Evolutionary conservation across 2,797 vertebrate species (phyloP).

Genomic region (Tragelaphus oryx): DNA sequence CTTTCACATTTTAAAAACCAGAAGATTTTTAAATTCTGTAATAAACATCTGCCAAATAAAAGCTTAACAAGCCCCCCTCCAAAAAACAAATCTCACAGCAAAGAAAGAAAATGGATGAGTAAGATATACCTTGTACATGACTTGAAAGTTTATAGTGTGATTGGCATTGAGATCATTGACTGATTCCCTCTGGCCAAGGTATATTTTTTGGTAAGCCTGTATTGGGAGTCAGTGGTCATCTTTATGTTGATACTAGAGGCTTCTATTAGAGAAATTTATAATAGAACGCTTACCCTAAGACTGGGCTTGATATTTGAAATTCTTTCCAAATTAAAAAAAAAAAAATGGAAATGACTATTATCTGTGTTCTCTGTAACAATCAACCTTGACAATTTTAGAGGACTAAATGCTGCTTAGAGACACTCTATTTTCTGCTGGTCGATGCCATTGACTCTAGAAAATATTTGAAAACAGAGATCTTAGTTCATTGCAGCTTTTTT

Average conservation of each 20-base stretch:
- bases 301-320: not conserved
- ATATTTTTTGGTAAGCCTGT: not conserved
- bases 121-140: not conserved
- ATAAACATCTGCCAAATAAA: not conserved
- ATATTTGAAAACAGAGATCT: slow-evolving; percentile 49
- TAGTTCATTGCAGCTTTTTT: slow-evolving; percentile 23
- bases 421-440: slow-evolving; percentile 26
- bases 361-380: not conserved
- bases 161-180: not conserved
- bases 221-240: not conserved
- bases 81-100: not conserved
- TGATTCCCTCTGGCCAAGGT: not conserved
- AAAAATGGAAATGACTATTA: not conserved
- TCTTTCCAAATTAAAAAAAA: not conserved
- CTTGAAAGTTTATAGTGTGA: not conserved
- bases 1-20: not conserved
- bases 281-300: not conserved
- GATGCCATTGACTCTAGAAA: slow-evolving; percentile 35
- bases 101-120: not conserved
- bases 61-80: not conserved
- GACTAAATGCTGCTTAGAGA: not conserved
- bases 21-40: not conserved
- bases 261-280: not conserved
- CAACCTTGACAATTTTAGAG: slow-evolving; percentile 15
- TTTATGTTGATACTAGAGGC: not conserved